phyloP scores from a whole-genome alignment of 2,888 invertebrate genomes.

The Ypsolopha scabrella region DNA sequence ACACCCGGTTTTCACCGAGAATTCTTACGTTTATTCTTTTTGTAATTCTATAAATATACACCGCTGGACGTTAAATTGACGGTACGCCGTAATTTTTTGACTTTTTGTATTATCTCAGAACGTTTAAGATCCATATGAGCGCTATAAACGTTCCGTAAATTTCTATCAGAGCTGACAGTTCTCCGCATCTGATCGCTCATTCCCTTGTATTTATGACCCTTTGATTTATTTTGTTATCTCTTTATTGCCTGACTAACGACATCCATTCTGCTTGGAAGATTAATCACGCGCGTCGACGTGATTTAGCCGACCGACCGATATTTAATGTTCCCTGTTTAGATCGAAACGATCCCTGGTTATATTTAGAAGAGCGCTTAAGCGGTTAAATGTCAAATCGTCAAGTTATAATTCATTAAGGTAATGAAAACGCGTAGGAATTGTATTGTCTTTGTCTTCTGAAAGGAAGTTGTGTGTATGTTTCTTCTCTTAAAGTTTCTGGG shows the following conservation, averaged over 20 bases:
- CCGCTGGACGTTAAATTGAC: no score
- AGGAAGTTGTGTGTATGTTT: no score
- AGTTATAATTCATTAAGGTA: conserved; percentile 30
- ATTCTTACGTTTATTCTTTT: no score
- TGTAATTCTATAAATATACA: no score
- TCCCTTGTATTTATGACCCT: conserved; percentile 59
- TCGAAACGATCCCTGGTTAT: conserved; percentile 54
- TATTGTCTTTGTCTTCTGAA: no score
- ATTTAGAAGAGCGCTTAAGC: conserved; percentile 49
- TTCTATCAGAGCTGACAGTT: conserved; percentile 49
- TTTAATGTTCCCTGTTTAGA: conserved; percentile 63
- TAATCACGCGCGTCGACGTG: conserved; percentile 65
- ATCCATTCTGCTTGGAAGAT: conserved; percentile 63
- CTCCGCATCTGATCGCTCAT: conserved; percentile 61
- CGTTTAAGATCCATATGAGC: conserved; percentile 18
- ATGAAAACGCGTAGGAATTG: no score
- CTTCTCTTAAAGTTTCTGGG: no score
- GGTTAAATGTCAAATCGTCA: conserved; percentile 47
- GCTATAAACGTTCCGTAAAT: conserved; percentile 59
- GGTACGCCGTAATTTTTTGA: no score
- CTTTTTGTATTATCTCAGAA: no score
- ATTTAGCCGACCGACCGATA: conserved; percentile 68
- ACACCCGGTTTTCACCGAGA: no score
- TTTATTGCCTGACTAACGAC: conserved; percentile 67
- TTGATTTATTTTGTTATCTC: conserved; percentile 70